phyloP scores from a whole-genome alignment of 2,797 vertebrate species.

The Esox masquinongy region DNA sequence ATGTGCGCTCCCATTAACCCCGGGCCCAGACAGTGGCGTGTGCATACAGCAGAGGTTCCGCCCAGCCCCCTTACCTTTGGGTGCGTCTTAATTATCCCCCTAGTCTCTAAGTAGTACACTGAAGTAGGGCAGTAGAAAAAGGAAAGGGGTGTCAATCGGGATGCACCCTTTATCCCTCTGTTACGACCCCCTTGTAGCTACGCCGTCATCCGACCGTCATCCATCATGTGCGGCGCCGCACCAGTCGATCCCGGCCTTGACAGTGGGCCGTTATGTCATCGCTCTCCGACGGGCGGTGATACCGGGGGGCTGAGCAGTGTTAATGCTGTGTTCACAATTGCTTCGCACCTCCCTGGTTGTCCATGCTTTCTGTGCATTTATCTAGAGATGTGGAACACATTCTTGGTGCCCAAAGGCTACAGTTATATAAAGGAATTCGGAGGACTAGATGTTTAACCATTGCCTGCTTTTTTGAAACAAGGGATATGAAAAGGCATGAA shows the following conservation, averaged over 20 bases:
- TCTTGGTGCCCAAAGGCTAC: background rate
- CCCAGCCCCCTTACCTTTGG: background rate
- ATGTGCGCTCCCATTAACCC: constrained; percentile 1
- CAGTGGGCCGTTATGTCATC: background rate
- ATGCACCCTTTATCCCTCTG: background rate
- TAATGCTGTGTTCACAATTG: background rate
- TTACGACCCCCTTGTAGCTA: background rate
- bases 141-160: background rate
- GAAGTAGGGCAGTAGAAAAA: background rate
- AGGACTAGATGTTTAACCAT: background rate
- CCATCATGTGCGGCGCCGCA: background rate
- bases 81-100: background rate
- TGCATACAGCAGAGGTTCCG: background rate
- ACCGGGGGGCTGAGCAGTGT: background rate
- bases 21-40: background rate
- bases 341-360: background rate
- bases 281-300: background rate
- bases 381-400: background rate
- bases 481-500: background rate
- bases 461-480: background rate
- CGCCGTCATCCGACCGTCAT: background rate
- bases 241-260: constrained; percentile 1
- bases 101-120: background rate
- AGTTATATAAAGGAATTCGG: background rate
- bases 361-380: background rate